Conservation (phyloP, 2,888 invertebrate genomes). For the Ceriagrion tenellum region DNA sequence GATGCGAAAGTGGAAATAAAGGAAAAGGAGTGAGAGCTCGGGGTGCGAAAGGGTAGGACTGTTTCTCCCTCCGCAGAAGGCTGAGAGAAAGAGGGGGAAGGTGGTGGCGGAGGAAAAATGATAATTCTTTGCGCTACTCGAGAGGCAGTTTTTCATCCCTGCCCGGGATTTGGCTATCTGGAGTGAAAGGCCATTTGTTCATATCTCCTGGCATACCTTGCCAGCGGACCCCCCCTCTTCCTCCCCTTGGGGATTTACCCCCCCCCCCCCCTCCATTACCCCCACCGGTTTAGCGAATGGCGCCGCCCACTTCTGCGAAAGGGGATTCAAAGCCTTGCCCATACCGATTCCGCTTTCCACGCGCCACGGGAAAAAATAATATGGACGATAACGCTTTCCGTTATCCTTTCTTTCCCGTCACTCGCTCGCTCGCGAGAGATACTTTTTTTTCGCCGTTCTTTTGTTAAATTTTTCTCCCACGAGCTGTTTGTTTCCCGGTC, state of each 20-base stretch:
- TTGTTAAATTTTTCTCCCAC: not conserved
- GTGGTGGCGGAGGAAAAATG: not conserved
- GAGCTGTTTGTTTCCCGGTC: not conserved
- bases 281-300: not conserved
- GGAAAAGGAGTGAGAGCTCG: not conserved
- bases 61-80: not conserved
- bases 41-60: not conserved
- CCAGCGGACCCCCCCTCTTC: not conserved
- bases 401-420: not conserved
- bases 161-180: slow-evolving; percentile 29
- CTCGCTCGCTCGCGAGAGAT: not conserved
- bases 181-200: slow-evolving; percentile 52
- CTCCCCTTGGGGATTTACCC: not conserved
- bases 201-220: slow-evolving; percentile 34
- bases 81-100: not conserved
- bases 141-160: slow-evolving; percentile 42
- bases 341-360: not conserved
- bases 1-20: not conserved
- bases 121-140: slow-evolving; percentile 15
- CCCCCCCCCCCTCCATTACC: not conserved
- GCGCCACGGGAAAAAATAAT: not conserved
- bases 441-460: not conserved
- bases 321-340: not conserved
- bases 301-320: not conserved
- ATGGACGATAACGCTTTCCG: not conserved